Evolutionary conservation across 1,140 invertebrate species (phyloP).

Genomic region (Aethina tumida): DNA sequence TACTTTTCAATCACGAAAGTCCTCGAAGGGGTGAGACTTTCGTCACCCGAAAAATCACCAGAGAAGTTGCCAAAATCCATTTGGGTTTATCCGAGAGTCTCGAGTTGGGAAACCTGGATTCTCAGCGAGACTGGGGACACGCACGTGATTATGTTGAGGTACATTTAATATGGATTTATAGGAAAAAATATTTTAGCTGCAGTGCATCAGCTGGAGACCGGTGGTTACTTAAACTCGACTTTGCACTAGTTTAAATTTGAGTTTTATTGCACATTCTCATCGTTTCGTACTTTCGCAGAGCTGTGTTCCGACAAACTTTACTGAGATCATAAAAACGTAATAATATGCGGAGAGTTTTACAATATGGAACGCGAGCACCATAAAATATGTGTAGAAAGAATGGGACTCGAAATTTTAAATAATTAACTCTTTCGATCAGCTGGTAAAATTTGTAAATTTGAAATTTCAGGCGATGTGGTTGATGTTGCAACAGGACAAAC

Average conservation of each 20-base stretch:
- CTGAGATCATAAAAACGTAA: background rate
- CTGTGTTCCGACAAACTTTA: background rate
- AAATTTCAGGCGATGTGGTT: slow-evolving; percentile 91
- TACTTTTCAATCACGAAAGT: slow-evolving; percentile 99
- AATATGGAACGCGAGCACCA: no score
- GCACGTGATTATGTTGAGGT: slow-evolving; percentile 98
- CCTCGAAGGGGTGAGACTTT: slow-evolving; percentile 97
- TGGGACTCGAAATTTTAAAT: no score
- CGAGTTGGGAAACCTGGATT: slow-evolving; percentile 93
- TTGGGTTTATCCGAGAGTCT: slow-evolving; percentile 78
- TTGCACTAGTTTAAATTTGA: no score
- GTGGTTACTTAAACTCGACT: slow-evolving; percentile 9
- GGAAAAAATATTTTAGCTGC: slow-evolving; percentile 9
- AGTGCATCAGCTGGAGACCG: slow-evolving; percentile 8
- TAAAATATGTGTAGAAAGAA: no score
- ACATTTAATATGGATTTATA: slow-evolving; percentile 13
- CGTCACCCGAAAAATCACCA: slow-evolving; percentile 96
- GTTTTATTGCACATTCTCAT: no score
- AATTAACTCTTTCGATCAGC: no score
- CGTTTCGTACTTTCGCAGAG: background rate
- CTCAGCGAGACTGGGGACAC: slow-evolving; percentile 98
- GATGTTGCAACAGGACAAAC: slow-evolving; percentile 90
- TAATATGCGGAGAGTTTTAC: no score
- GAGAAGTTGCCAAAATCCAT: slow-evolving; percentile 92
- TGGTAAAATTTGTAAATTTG: slow-evolving; percentile 1